These are phyloP conservation scores for Scarus forsteni DNA, from an alignment of 2,797 vertebrate genomes.

Conservation along the genomic window DNA sequence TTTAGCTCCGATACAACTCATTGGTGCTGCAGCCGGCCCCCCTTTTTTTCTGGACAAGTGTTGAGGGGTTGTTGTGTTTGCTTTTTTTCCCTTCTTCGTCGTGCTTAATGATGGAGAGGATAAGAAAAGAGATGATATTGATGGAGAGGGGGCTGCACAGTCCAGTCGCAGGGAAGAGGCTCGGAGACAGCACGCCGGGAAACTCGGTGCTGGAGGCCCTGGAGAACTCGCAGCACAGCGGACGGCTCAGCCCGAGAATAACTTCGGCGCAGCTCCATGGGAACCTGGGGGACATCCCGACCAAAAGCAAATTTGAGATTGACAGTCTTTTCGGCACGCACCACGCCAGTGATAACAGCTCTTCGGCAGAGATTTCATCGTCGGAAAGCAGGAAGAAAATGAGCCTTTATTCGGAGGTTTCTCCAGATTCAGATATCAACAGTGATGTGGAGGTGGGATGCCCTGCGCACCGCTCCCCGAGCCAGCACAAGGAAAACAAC, in stretches of 20 bases:
- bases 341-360: slow-evolving; percentile 88
- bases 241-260: slow-evolving; percentile 96
- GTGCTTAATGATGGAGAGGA: slow-evolving; percentile 99
- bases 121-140: slow-evolving; percentile 99
- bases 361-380: slow-evolving; percentile 90
- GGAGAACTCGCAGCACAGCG: slow-evolving; percentile 97
- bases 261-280: slow-evolving; percentile 94
- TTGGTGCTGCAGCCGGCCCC: slow-evolving; percentile 85
- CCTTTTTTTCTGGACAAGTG: slow-evolving; percentile 82
- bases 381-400: slow-evolving; percentile 96
- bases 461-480: slow-evolving; percentile 94
- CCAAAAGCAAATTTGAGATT: slow-evolving; percentile 99
- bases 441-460: slow-evolving; percentile 99
- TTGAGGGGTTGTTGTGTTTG: slow-evolving; percentile 67
- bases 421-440: slow-evolving; percentile 96
- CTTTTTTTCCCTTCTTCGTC: slow-evolving; percentile 46
- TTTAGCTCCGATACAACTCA: slow-evolving; percentile 93
- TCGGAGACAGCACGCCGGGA: slow-evolving; percentile 91
- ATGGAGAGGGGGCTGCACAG: slow-evolving; percentile 99
- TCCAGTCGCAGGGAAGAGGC: slow-evolving; percentile 94
- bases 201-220: slow-evolving; percentile 98
- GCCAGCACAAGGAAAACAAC: slow-evolving; percentile 97
- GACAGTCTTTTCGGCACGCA: slow-evolving; percentile 96
- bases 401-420: slow-evolving; percentile 94
- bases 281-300: slow-evolving; percentile 92